phyloP scores from a whole-genome alignment of 2,888 invertebrate species.

The Ochropleura plecta region DNA sequence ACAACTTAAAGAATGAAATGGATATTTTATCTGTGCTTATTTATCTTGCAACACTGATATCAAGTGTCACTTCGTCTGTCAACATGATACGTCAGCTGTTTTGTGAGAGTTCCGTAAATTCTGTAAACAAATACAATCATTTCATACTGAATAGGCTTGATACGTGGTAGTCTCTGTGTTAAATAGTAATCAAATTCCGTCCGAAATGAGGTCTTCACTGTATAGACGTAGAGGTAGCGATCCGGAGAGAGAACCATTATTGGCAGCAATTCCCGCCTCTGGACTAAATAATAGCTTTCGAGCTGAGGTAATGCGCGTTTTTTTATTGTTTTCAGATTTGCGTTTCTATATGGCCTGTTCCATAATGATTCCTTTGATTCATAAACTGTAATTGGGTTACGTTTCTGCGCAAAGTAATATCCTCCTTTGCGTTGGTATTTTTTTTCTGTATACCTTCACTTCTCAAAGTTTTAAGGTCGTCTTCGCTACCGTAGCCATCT shows the following conservation, averaged over 20 bases:
- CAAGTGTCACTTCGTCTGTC: constrained; percentile 38
- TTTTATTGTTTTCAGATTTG: constrained; percentile 3
- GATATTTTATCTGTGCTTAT: constrained; percentile 30
- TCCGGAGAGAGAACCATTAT: constrained; percentile 80
- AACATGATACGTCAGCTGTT: constrained; percentile 58
- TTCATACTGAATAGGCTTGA: constrained; percentile 17
- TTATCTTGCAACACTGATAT: constrained; percentile 45
- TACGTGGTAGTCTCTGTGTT: constrained; percentile 48
- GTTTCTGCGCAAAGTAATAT: not conserved
- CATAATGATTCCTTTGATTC: not conserved
- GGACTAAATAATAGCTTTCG: constrained; percentile 67
- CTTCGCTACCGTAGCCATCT: not conserved
- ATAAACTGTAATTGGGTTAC: not conserved
- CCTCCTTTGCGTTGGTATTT: not conserved
- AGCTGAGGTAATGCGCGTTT: constrained; percentile 75
- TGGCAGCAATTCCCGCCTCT: constrained; percentile 75
- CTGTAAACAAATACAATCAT: constrained; percentile 57
- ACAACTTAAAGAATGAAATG: not conserved
- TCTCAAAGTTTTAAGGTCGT: constrained; percentile 1
- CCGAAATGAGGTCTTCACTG: constrained; percentile 81
- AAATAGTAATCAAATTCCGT: constrained; percentile 52
- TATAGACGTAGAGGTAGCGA: constrained; percentile 75
- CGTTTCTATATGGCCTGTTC: not conserved
- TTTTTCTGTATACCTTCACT: not conserved
- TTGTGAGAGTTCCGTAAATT: constrained; percentile 19